Base-by-base conservation (phyloP, 2,888 invertebrate genomes). In the Mechanitis mazaeus region DNA sequence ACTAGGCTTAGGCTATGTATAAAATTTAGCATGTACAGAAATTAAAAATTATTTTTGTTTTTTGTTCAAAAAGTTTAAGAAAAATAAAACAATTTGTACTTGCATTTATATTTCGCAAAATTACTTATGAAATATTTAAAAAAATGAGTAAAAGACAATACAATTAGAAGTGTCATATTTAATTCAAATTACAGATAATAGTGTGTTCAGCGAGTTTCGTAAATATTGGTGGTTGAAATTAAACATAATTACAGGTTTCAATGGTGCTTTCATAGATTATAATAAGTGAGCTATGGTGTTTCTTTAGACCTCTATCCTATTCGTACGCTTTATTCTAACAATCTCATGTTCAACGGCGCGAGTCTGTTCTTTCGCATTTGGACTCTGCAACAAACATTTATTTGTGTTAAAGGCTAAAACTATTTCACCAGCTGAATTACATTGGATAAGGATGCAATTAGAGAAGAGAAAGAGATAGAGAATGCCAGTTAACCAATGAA, bases 201-300 rank as follows among this genome's bases (percentile, higher is more conserved):
- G 50, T 47, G 31, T 31, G 9, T 54, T 57, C 9, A 45, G 59
- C 61, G 59, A 60, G 59, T 62, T 61, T 60, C 46, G 56, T 64
- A 62, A 65, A 60, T 60, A 57, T 64, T 55, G 54, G 58, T 58
- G 59, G 56, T 59, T 54, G 50, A 64, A 67, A 69, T 64, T 60
- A 70, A 67, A 68, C 60, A 67, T 63, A 65, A 65, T 62, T 58
- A 60, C 53, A 42, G 54, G 46, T 55, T 55, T 64, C 20, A 60
- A 31, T 58, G 6, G 58, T 61, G 53, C 55, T 57, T 66, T 64
- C 55, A 57, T 64, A 58, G 47, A 46, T 54, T 54, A 63, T 57
- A 55, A 45, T 38, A 53, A 56, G 53, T 45, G n/a, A 45, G 38
- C 42, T 59, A 20, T 50, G 50, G 31, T 50, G 20, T 1, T 28